phyloP scores from a whole-genome alignment of 2,888 invertebrate species.

The Philhelius pedissequus region DNA sequence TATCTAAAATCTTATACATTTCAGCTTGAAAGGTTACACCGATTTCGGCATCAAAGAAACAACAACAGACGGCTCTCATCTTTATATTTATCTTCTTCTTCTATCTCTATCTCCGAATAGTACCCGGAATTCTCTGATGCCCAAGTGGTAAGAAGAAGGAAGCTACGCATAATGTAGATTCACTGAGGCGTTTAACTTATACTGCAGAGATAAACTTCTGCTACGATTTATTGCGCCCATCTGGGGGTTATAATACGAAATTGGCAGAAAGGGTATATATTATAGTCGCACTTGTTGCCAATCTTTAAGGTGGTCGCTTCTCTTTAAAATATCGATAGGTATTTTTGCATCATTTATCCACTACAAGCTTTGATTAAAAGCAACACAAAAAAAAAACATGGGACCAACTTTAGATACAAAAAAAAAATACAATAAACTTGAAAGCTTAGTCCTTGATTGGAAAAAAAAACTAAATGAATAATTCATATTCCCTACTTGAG shows the following conservation, averaged over 20 bases:
- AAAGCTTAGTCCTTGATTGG: not conserved
- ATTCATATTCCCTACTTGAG: not conserved
- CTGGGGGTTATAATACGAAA: not conserved
- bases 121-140: not conserved
- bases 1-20: conserved; percentile 1
- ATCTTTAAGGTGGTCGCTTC: not conserved
- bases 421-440: not conserved
- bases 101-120: not conserved
- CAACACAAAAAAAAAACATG: not conserved
- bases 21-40: conserved; percentile 10
- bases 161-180: not conserved
- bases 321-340: conserved; percentile 13
- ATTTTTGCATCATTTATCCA: not conserved
- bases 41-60: not conserved
- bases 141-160: not conserved
- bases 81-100: not conserved
- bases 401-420: not conserved
- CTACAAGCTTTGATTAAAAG: not conserved
- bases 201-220: conserved; percentile 3
- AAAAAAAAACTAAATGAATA: conserved; percentile 15
- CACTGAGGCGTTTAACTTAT: conserved; percentile 17
- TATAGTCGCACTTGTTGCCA: conserved; percentile 18
- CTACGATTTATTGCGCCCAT: conserved; percentile 1
- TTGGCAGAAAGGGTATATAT: not conserved
- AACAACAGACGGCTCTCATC: not conserved